Evolutionary conservation across 2,797 vertebrate genomes (phyloP).

Genomic region (Muscicapa comitata): DNA sequence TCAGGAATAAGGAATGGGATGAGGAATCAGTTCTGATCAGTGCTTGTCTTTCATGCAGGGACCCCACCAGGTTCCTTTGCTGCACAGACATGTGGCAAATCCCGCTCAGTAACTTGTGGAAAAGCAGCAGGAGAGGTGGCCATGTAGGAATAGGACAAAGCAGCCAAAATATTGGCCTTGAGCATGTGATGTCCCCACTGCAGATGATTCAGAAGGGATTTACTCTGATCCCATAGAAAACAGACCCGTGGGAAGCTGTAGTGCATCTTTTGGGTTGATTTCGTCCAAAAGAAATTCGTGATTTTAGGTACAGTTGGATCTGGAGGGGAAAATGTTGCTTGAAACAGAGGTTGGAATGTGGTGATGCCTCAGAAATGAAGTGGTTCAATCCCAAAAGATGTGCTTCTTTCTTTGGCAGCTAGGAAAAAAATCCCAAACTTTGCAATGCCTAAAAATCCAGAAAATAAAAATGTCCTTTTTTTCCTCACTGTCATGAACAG

Average conservation of each 20-base stretch:
- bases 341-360: not conserved
- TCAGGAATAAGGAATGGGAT: not conserved
- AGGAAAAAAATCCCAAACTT: not conserved
- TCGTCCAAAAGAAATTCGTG: not conserved
- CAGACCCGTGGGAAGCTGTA: not conserved
- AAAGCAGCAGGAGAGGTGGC: not conserved
- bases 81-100: rapidly evolving
- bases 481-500: not conserved
- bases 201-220: not conserved
- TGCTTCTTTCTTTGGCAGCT: not conserved
- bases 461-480: not conserved
- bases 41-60: not conserved
- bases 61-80: not conserved
- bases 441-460: not conserved
- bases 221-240: not conserved
- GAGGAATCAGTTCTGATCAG: not conserved
- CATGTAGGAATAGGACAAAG: not conserved
- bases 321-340: not conserved
- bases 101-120: not conserved
- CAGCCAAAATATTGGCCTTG: not conserved
- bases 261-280: not conserved
- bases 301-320: not conserved
- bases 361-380: not conserved
- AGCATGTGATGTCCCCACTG: not conserved
- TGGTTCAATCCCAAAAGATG: not conserved